Base-by-base conservation (phyloP, 2,797 vertebrate species). In the Emydoidea blandingii region DNA sequence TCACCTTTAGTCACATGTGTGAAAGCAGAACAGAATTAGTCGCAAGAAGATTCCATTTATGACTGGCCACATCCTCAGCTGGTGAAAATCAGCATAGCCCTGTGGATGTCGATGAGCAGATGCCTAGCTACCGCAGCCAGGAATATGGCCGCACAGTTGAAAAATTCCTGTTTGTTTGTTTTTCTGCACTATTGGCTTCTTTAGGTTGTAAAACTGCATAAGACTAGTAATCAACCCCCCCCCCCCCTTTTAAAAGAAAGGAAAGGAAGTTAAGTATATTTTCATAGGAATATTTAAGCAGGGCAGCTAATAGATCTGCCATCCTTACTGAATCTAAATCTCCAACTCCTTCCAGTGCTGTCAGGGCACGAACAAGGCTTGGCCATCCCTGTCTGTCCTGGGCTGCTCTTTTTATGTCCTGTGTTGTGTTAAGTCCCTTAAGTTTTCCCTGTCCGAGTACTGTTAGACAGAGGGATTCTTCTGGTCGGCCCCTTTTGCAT, bases 1-100 rank as follows among this genome's bases (percentile, higher is more conserved):
- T 79, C 34, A 53, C 34, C 18, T 23, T 10, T n/a, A 59, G 83
- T 62, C 59, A 92, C 23, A 59, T 81, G 81, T 41, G 86, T n/a
- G 0, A 12, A 76, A 41, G 2, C 89, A 49, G 91, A 90, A 65
- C 31, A 81, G 59, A 93, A 87, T 49, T 47, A 52, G 72, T 44
- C 83, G 44, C 91, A 59, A 85, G 85, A 91, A 62, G 27, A 87
- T 47, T 62, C 81, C 31, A 23, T 85, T 91, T 82, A 81, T 31
- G 29, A 59, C 27, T 59, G 49, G 56, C 62, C 81, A 91, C 19
- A 59, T 25, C 27, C 47, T 59, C 19, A 83, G 37, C 79, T 87
- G 54, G 74, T 93, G 86, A 79, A 88, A 94, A 92, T 81, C 54
- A 93, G 56, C 85, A 79, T 81, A 87, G 88, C 79, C 90, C 93